Percentiles rank a stretch among this genome's conserved stretches.
phyloP scores from a whole-genome alignment of 1,140 invertebrate species.

The Cheumatopsyche charites region DNA sequence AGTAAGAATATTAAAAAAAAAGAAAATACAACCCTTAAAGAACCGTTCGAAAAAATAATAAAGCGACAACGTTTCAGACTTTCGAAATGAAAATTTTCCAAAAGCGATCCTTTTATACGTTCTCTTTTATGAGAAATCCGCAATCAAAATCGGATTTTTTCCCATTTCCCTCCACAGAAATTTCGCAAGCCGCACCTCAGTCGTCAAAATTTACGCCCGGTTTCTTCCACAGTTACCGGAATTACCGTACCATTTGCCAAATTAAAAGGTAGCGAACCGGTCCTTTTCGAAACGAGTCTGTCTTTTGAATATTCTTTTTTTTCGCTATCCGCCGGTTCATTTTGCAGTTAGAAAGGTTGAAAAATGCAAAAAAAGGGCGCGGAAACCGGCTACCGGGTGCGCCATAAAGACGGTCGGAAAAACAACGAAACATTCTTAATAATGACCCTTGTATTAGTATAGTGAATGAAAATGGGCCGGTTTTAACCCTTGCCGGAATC shows the following conservation, averaged over 20 bases:
- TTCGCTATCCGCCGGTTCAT: background rate
- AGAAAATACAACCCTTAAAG: too few species aligned
- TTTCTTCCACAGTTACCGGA: conserved; percentile 7
- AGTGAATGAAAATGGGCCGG: too few species aligned
- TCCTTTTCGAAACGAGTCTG: background rate
- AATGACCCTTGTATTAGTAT: too few species aligned
- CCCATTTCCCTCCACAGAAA: too few species aligned
- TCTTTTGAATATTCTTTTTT: conserved; percentile 6
- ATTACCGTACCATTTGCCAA: conserved; percentile 32
- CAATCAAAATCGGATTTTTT: background rate
- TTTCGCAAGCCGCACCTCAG: background rate
- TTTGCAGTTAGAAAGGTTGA: background rate
- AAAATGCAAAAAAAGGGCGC: too few species aligned
- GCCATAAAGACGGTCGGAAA: too few species aligned
- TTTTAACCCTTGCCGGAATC: too few species aligned
- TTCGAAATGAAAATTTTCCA: background rate
- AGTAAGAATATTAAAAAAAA: too few species aligned
- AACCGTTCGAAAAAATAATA: too few species aligned
- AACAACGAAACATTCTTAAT: too few species aligned
- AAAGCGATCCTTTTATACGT: background rate
- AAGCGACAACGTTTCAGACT: background rate
- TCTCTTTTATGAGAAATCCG: background rate
- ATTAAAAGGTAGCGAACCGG: conserved; percentile 31
- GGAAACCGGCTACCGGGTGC: too few species aligned
- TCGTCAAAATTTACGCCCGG: conserved; percentile 34